Evolutionary conservation across 2,113 vertebrate species (phyloP).

Genomic region (Perca schrenkii): DNA sequence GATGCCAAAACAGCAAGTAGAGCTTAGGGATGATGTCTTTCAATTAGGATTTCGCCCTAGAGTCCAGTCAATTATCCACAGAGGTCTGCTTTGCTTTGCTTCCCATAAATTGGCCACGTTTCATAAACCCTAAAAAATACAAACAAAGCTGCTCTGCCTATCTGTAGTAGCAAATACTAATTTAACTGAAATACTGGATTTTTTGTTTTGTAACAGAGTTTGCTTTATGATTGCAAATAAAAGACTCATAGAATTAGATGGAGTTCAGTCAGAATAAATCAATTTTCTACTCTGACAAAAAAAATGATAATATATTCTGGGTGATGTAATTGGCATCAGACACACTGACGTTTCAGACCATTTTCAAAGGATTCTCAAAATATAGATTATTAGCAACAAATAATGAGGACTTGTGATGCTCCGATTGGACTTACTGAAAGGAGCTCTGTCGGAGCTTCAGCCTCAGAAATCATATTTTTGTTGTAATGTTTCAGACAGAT

Average conservation of each 20-base stretch:
- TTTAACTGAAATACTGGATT: background rate
- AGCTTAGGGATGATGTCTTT: conserved; percentile 66
- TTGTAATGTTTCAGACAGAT: background rate
- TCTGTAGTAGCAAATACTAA: background rate
- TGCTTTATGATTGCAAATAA: background rate
- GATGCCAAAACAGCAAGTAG: conserved; percentile 58
- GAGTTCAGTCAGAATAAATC: background rate
- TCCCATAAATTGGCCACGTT: conserved; percentile 33
- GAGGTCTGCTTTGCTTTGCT: conserved; percentile 36
- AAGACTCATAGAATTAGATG: background rate
- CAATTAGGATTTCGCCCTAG: conserved; percentile 62
- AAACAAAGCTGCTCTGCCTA: background rate
- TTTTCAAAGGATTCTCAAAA: conserved; percentile 13
- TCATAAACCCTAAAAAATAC: background rate
- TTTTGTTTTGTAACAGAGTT: too few relatives aligned
- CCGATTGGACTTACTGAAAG: background rate
- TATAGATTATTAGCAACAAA: background rate
- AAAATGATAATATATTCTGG: background rate
- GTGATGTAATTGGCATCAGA: background rate
- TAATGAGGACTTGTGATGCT: background rate
- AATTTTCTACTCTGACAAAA: background rate
- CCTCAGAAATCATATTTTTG: background rate
- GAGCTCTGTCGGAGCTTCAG: background rate
- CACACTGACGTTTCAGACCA: background rate
- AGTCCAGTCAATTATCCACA: conserved; percentile 61